Conservation (phyloP, 2,888 invertebrate genomes). For the Caenorhabditis sp. region DNA sequence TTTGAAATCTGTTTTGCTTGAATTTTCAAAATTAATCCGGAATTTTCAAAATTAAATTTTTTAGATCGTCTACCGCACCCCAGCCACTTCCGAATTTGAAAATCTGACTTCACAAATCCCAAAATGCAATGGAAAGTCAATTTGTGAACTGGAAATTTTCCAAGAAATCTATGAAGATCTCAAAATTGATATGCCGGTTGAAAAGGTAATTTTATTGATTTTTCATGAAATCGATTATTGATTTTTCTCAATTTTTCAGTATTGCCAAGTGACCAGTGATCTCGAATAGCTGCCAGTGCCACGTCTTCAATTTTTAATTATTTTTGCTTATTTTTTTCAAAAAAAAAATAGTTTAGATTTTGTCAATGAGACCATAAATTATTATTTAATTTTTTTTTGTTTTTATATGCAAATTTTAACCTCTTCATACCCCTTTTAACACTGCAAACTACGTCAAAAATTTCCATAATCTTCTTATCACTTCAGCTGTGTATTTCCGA, state of each 20-base stretch:
- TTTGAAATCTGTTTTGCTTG: not conserved
- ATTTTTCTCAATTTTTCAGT: slow-evolving; percentile 9
- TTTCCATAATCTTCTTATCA: slow-evolving; percentile 31
- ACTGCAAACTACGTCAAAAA: not conserved
- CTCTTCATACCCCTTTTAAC: not conserved
- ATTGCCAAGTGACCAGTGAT: slow-evolving; percentile 29
- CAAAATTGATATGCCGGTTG: slow-evolving; percentile 9
- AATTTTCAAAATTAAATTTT: not conserved
- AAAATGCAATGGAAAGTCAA: slow-evolving; percentile 14
- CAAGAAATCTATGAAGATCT: slow-evolving; percentile 29
- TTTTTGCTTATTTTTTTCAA: not conserved
- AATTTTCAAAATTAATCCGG: not conserved
- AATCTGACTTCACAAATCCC: slow-evolving; percentile 39
- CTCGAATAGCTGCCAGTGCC: slow-evolving; percentile 22
- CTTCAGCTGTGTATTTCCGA: not conserved
- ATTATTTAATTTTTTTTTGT: not conserved
- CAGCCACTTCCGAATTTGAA: slow-evolving; percentile 9
- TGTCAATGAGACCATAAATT: slow-evolving; percentile 19
- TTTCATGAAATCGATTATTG: no score
- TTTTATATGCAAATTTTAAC: no score
- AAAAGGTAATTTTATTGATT: not conserved
- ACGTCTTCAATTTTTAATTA: not conserved
- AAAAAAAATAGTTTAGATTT: not conserved
- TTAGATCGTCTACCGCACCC: slow-evolving; percentile 44
- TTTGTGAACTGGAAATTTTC: slow-evolving; percentile 16